Base-by-base conservation (phyloP, 2,113 vertebrate genomes). In the Rutilus rutilus region DNA sequence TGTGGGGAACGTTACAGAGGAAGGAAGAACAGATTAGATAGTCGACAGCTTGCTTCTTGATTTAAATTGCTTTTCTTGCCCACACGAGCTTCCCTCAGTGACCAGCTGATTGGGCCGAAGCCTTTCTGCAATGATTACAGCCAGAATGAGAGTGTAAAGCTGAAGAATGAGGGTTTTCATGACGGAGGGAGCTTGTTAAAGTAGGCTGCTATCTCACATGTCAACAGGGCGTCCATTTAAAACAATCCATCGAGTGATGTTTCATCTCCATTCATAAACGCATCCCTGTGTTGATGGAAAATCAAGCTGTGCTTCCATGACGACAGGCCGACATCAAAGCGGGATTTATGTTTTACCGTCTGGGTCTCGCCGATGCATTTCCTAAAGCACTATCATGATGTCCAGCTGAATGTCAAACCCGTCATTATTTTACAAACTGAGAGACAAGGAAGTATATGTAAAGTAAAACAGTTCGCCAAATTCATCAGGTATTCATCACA, bases 261-360 rank as follows among this genome's bases (percentile, higher is more conserved):
- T 78, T 78, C 84, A 33, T 69, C 47, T 77, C 39, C 30, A 2
- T 67, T n/a, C 65, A 76, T 47, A 57, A 65, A 76, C 21, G 39
- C 59, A n/a, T 39, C 33, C 75, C 10, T n/a, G 23, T 19, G 82
- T 45, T 59, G 27, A 54, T 30, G 21, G 64, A 54, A 87, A 19
- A 77, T 45, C 88, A 42, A 69, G 60, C 67, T 73, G 50, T 23
- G 47, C 71, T 87, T 78, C 25, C 75, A 65, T 27, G 86, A 74
- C 60, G n/a, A 59, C 76, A 25, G 69, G 30, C 42, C 60, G 17
- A 74, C 59, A 76, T 79, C 50, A 79, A 67, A 83, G 65, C 11
- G 10, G 47, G 11, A 76, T 59, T 59, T 57, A 33, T 79, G 65
- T 74, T 77, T 78, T 62, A 27, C 39, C 2, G 19, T 1, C 50